Base-by-base conservation (phyloP, 2,797 vertebrate species). In the Crocodylus rhombifer region DNA sequence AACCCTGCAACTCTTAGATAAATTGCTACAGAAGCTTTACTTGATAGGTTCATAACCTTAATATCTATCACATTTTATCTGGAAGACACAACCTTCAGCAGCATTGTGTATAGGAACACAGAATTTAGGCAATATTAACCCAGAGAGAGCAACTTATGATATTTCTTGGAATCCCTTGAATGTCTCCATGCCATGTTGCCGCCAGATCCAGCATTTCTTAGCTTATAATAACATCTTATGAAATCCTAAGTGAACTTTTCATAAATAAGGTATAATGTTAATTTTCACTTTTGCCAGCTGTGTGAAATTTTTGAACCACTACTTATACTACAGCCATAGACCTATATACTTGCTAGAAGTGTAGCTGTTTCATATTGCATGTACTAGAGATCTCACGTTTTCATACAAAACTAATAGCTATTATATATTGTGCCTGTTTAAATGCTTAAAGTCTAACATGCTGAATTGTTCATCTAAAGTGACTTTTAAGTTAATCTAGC, bases 341-440 rank as follows among this genome's bases (percentile, higher is more conserved):
- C 62, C 58, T 80, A 75, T 76, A 91, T 87, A 75, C 62, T 92
- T 89, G 81, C 20, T 94, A 92, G 91, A 77, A 83, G 26, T 74
- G 92, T 91, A 42, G 0, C 88, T 83, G 84, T 74, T 91, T 83
- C 77, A 63, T 89, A 69, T 8, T 80, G 60, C 87, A 71, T 64
- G 93, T 88, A 57, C 74, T 82, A 78, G 85, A 92, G 92, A 92
- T 92, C 85, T 82, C 77, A 65, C 85, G 7, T 94, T 94, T 77
- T 83, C 77, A 21, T 81, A 82, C 84, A 90, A 96, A 84, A 94
- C 51, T 75, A 88, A 33, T 71, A 86, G 58, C 69, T 28, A 64
- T 81, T 95, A 92, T 74, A 84, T 89, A 81, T 79, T 2, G 0
- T 21, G 64, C 30, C 78, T 58, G 26, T 71, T 74, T 23, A 75